A percentile compares a stretch with the other conserved stretches of the same genome.
These are phyloP conservation scores for Pseudomyrmex flavicornis DNA, from an alignment of 1,140 invertebrate genomes.

Conservation along the genomic window DNA sequence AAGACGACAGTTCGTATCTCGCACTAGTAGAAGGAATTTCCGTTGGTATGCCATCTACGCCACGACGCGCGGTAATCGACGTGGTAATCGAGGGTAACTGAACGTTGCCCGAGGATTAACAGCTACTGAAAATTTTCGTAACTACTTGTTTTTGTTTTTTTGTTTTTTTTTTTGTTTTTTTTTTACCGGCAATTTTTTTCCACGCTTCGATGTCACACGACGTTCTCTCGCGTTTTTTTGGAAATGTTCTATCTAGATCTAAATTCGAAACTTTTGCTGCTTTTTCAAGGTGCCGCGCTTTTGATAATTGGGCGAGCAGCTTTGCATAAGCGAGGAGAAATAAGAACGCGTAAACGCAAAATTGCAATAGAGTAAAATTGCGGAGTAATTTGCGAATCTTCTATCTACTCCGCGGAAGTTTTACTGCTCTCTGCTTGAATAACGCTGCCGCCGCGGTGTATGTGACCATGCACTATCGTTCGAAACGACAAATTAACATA, in stretches of 20 bases:
- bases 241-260: no score
- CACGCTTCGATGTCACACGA: no score
- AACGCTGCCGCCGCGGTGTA: conserved; percentile 30
- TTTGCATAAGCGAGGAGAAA: background rate
- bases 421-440: conserved; percentile 15
- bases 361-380: conserved; percentile 33
- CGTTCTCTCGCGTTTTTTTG: no score
- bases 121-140: conserved; percentile 58
- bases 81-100: conserved; percentile 50
- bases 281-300: no score
- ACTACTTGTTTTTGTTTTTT: conserved; percentile 40
- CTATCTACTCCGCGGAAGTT: background rate
- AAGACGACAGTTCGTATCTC: conserved; percentile 53
- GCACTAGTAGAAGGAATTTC: conserved; percentile 59
- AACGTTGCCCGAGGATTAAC: conserved; percentile 58
- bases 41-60: conserved; percentile 64
- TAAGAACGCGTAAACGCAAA: background rate
- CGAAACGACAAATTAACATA: conserved; percentile 38
- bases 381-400: conserved; percentile 28
- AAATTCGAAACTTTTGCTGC: no score
- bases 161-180: conserved; percentile 50
- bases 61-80: conserved; percentile 61
- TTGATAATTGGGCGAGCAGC: no score
- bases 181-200: no score
- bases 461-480: conserved; percentile 7